Evolutionary conservation across 1,140 invertebrate genomes (phyloP).

Genomic region (Drosophila orosa): DNA sequence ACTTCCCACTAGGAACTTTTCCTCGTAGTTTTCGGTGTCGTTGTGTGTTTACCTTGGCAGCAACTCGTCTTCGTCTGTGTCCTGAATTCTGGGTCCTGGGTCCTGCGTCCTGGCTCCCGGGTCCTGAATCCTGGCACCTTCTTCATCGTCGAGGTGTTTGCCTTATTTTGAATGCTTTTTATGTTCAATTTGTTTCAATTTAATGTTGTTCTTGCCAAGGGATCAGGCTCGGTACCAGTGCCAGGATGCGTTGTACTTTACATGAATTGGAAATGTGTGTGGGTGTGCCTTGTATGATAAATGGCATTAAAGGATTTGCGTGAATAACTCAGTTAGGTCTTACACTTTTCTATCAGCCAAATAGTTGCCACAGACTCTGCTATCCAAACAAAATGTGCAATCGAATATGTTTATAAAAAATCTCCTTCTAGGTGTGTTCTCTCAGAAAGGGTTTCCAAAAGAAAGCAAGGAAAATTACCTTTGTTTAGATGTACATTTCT

Average conservation of each 20-base stretch:
- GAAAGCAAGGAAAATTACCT: not conserved
- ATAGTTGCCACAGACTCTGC: conserved; percentile 46
- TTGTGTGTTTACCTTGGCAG: conserved; percentile 74
- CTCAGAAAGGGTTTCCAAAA: not conserved
- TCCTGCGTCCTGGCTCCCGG: conserved; percentile 9
- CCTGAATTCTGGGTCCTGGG: conserved; percentile 36
- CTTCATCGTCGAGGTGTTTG: conserved; percentile 66
- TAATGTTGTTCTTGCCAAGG: conserved; percentile 78
- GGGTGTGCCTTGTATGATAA: conserved; percentile 62
- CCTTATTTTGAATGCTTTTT: conserved; percentile 82
- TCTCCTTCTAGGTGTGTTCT: not conserved
- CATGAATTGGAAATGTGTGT: conserved; percentile 69
- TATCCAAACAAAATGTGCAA: conserved; percentile 41
- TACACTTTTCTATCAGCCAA: conserved; percentile 48
- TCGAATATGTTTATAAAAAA: conserved; percentile 12
- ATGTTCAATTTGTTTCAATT: conserved; percentile 83
- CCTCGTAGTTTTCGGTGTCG: conserved; percentile 53
- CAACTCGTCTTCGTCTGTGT: conserved; percentile 55
- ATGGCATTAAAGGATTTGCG: conserved; percentile 79
- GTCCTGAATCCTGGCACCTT: conserved; percentile 20
- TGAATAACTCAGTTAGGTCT: conserved; percentile 67
- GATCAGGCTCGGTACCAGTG: conserved; percentile 56
- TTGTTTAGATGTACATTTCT: not conserved
- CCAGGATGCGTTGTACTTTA: conserved; percentile 68
- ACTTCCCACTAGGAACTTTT: conserved; percentile 33